Evolutionary conservation across 2,797 vertebrate genomes (phyloP).

Genomic region (Falco cherrug): DNA sequence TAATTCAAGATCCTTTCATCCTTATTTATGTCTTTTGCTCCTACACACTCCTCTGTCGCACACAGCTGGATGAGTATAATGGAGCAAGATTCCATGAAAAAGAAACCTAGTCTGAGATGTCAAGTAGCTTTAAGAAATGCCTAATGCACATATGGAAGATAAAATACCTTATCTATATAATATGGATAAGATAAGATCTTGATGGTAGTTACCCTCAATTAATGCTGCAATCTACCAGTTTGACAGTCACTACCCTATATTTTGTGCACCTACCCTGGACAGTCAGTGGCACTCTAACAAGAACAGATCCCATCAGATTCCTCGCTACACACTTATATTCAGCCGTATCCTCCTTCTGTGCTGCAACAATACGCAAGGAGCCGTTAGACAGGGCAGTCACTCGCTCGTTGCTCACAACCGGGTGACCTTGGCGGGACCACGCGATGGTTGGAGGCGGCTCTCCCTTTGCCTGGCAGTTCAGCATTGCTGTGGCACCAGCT

Average conservation of each 20-base stretch:
- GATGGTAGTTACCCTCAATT: background rate
- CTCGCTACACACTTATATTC: conserved; percentile 94
- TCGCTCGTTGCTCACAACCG: conserved; percentile 76
- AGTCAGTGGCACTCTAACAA: conserved; percentile 82
- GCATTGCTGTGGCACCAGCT: conserved; percentile 83
- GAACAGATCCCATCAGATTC: conserved; percentile 89
- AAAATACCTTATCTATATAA: background rate
- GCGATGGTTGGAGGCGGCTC: conserved; percentile 85
- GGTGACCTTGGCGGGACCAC: conserved; percentile 86
- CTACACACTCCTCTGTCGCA: background rate
- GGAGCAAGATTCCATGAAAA: background rate
- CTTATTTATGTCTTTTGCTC: background rate
- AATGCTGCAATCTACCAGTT: background rate
- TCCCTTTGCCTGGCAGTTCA: conserved; percentile 90
- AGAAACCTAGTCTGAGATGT: background rate
- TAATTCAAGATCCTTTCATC: background rate
- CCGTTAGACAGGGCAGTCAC: conserved; percentile 82
- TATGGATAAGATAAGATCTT: background rate
- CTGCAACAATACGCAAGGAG: conserved; percentile 83
- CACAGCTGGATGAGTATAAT: background rate
- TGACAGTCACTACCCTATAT: background rate
- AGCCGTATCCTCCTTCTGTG: conserved; percentile 88
- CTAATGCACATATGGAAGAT: background rate
- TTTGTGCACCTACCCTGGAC: conserved; percentile 83
- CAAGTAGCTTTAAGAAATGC: background rate